phyloP scores from a whole-genome alignment of 2,888 invertebrate genomes.

The Hirtodrosophila alboralis region DNA sequence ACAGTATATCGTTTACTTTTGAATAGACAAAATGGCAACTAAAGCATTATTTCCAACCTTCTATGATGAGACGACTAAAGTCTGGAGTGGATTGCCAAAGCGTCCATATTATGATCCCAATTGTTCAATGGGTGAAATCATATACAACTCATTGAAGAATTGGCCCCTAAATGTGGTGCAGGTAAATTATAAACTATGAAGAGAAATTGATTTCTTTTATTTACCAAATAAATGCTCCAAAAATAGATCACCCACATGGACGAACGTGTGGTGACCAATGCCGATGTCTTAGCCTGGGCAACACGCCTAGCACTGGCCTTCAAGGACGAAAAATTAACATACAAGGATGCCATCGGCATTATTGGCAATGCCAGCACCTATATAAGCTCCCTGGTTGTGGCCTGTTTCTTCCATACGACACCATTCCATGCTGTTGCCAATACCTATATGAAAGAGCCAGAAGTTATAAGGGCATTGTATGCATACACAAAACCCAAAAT shows the following conservation, averaged over 20 bases:
- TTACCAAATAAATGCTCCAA: neutral
- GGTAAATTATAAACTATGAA: conserved; percentile 19
- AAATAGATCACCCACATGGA: conserved; percentile 51
- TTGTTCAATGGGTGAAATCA: conserved; percentile 38
- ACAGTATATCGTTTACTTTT: conserved; percentile 31
- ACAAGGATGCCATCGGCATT: conserved; percentile 54
- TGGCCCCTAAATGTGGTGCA: conserved; percentile 53
- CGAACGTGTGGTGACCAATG: conserved; percentile 43
- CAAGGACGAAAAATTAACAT: conserved; percentile 52
- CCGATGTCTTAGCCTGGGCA: conserved; percentile 41
- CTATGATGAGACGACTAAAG: conserved; percentile 55
- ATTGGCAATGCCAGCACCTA: conserved; percentile 56
- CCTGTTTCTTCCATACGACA: conserved; percentile 58
- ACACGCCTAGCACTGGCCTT: conserved; percentile 49
- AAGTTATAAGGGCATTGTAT: conserved; percentile 46
- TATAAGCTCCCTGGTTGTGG: conserved; percentile 37
- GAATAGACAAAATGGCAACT: conserved; percentile 47
- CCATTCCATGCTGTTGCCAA: conserved; percentile 58
- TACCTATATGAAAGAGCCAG: conserved; percentile 48
- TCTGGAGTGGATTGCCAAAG: conserved; percentile 56
- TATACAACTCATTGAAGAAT: conserved; percentile 30
- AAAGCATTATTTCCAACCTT: conserved; percentile 52
- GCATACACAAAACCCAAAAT: conserved; percentile 62
- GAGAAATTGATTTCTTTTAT: neutral
- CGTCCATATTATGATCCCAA: conserved; percentile 28